These are phyloP conservation scores for Amiota communis DNA, from an alignment of 2,888 invertebrate genomes.

Conservation along the genomic window DNA sequence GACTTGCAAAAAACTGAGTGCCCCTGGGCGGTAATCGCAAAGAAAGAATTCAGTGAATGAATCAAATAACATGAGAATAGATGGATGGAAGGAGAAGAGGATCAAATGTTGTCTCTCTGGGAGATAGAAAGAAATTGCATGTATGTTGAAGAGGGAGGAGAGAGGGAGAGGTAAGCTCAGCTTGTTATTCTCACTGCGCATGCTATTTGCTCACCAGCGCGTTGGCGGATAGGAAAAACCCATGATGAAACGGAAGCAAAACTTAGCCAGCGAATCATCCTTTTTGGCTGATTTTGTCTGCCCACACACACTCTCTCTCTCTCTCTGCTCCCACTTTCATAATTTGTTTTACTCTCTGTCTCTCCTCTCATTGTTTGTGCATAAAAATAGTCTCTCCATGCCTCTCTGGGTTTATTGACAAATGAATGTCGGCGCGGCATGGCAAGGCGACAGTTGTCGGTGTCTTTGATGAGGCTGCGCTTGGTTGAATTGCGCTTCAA, in stretches of 20 bases:
- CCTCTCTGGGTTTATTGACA: neutral
- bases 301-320: constrained; percentile 19
- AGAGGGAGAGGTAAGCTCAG: too few relatives aligned
- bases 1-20: too few relatives aligned
- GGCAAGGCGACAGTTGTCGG: neutral
- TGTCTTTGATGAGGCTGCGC: neutral
- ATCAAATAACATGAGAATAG: neutral
- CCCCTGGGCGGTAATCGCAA: too few relatives aligned
- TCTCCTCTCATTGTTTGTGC: neutral
- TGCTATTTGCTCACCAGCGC: neutral
- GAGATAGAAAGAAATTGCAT: neutral
- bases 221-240: constrained; percentile 15
- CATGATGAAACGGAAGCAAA: neutral
- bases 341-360: neutral
- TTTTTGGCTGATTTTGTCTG: neutral
- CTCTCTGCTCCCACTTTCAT: constrained; percentile 11
- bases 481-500: neutral
- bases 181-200: neutral
- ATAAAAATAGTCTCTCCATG: neutral
- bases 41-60: constrained; percentile 23
- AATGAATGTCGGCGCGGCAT: too few relatives aligned
- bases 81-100: neutral
- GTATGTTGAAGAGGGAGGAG: too few relatives aligned
- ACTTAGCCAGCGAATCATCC: neutral
- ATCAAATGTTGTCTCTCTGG: neutral